phyloP scores from a whole-genome alignment of 2,888 invertebrate species.

The Drosophila meridiana region DNA sequence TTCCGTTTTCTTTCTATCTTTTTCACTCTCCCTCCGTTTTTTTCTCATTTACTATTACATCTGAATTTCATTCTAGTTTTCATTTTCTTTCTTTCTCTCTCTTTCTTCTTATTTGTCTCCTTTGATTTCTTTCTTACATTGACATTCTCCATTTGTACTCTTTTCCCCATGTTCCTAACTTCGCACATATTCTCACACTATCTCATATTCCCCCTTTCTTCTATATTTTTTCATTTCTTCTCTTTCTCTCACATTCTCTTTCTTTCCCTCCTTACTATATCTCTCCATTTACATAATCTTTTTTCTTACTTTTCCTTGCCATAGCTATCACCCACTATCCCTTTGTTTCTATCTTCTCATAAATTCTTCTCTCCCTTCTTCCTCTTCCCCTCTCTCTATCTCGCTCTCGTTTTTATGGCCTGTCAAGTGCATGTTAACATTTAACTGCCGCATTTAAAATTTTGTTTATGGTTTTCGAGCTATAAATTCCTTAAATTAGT shows the following conservation, averaged over 20 bases:
- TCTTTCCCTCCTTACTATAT: background rate
- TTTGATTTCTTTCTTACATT: too few relatives aligned
- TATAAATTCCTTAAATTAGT: background rate
- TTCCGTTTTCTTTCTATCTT: too few relatives aligned
- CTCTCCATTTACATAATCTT: background rate
- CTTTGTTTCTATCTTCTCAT: too few relatives aligned
- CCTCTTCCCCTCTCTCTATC: background rate
- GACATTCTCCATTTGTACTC: too few relatives aligned
- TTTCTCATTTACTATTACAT: too few relatives aligned
- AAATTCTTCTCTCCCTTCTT: background rate
- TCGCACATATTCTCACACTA: too few relatives aligned
- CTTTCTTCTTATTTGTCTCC: background rate
- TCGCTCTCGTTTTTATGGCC: background rate
- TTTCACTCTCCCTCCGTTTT: too few relatives aligned
- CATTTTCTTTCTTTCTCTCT: background rate
- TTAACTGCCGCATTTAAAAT: background rate
- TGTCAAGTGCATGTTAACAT: background rate
- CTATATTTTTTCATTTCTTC: background rate
- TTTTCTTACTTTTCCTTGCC: too few relatives aligned
- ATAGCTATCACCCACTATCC: too few relatives aligned
- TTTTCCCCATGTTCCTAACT: too few relatives aligned
- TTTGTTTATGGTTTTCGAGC: background rate
- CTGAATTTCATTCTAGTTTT: too few relatives aligned
- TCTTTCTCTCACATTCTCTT: background rate
- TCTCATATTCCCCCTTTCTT: background rate